Evolutionary conservation across 1,140 invertebrate genomes (phyloP).

Genomic region (Lasaia peninsularis): DNA sequence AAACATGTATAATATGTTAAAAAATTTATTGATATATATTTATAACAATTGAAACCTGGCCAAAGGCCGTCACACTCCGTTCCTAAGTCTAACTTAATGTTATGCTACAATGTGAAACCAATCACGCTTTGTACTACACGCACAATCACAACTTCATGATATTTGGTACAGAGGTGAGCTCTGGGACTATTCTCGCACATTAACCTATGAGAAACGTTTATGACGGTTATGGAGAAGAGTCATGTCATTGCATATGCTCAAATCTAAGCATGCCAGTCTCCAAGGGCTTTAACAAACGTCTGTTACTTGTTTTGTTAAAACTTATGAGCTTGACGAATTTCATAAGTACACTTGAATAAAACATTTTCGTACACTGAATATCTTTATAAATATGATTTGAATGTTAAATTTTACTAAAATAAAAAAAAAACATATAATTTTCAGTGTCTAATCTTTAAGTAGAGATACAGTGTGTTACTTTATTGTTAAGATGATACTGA

Average conservation of each 20-base stretch:
- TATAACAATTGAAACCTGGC: constrained; percentile 58
- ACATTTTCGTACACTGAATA: no score
- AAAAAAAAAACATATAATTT: no score
- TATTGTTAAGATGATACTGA: no score
- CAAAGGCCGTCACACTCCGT: constrained; percentile 23
- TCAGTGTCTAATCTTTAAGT: no score
- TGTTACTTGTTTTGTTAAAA: no score
- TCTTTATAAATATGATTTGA: no score
- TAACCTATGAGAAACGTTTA: not conserved
- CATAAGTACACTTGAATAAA: no score
- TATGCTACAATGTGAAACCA: constrained; percentile 18
- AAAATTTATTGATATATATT: constrained; percentile 75
- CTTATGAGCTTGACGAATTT: no score
- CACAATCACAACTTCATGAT: constrained; percentile 43
- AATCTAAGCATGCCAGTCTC: no score
- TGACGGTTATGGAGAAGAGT: not conserved
- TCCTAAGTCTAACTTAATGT: constrained; percentile 12
- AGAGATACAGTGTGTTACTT: no score
- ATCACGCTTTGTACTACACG: constrained; percentile 53
- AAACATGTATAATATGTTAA: constrained; percentile 45
- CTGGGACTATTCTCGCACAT: constrained; percentile 23
- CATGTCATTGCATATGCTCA: not conserved
- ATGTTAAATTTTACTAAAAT: no score
- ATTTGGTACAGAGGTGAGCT: constrained; percentile 36
- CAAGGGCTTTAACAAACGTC: no score